A percentile compares a stretch with the other conserved stretches of the same genome.
Evolutionary conservation across 2,113 vertebrate genomes (phyloP).

Genomic region (Chascanopsetta lugubris): DNA sequence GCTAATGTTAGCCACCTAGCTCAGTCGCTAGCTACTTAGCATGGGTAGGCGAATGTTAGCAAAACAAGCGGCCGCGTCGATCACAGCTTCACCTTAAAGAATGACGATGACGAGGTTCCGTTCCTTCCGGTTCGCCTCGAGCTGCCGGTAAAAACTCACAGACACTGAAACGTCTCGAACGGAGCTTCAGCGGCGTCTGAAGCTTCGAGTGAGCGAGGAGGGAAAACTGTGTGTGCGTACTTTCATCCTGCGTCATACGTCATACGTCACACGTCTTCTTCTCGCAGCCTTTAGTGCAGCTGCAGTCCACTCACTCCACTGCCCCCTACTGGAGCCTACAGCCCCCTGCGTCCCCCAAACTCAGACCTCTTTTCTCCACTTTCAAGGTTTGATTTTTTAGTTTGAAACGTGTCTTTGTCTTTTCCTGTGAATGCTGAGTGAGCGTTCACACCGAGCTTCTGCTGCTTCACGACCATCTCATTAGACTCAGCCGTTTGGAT

Average conservation of each 20-base stretch:
- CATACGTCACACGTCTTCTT: slow-evolving; percentile 16
- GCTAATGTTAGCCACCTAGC: slow-evolving; percentile 43
- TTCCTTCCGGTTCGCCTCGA: neutral
- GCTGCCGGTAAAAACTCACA: accelerated
- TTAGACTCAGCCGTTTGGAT: too few relatives aligned
- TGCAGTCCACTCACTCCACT: neutral
- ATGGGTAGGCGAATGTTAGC: slow-evolving; percentile 22
- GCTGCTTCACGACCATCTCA: too few relatives aligned
- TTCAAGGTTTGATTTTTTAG: too few relatives aligned
- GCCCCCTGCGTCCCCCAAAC: too few relatives aligned
- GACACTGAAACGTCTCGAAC: neutral
- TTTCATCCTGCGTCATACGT: slow-evolving; percentile 8
- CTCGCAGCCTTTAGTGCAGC: neutral
- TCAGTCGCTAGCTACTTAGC: slow-evolving; percentile 29
- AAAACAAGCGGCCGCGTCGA: neutral
- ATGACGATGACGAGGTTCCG: neutral
- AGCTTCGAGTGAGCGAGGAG: slow-evolving; percentile 64
- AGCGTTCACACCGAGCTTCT: too few relatives aligned
- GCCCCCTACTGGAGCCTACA: neutral
- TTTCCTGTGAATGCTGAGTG: too few relatives aligned
- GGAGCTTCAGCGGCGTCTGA: slow-evolving; percentile 12
- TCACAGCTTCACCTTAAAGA: neutral
- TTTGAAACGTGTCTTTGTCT: too few relatives aligned
- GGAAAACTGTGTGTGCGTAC: slow-evolving; percentile 59
- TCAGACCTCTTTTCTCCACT: too few relatives aligned